Percentiles rank a stretch among this genome's conserved stretches.
Conservation (phyloP, 2,888 invertebrate species). For the Thymelicus acteon region DNA sequence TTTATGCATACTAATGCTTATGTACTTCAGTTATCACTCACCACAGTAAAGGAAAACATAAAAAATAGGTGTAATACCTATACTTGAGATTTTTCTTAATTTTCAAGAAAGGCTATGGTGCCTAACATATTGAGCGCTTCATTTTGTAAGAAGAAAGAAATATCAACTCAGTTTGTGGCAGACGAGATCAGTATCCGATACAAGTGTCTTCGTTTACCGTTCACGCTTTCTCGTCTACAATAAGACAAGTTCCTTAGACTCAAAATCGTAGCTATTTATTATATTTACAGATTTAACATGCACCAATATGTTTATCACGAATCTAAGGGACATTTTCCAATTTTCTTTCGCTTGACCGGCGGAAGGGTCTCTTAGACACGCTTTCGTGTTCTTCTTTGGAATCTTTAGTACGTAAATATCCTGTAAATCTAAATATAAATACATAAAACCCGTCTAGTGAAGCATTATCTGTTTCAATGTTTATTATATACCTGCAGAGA, state of each 20-base stretch:
- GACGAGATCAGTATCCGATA: too few relatives aligned
- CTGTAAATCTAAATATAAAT: not conserved
- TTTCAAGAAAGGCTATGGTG: too few relatives aligned
- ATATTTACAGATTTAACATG: conserved; percentile 55
- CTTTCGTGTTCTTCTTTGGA: conserved; percentile 15
- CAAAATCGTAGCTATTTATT: conserved; percentile 62
- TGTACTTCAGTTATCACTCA: too few relatives aligned
- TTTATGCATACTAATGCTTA: too few relatives aligned
- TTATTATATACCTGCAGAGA: not conserved
- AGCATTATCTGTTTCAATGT: not conserved
- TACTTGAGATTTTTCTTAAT: too few relatives aligned
- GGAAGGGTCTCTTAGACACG: conserved; percentile 25
- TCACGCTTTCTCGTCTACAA: conserved; percentile 34
- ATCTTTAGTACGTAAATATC: not conserved
- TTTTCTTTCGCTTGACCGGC: conserved; percentile 33
- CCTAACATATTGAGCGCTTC: too few relatives aligned
- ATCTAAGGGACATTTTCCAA: conserved; percentile 38
- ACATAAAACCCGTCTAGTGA: not conserved
- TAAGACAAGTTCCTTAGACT: conserved; percentile 48
- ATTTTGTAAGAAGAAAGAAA: too few relatives aligned
- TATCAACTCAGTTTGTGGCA: too few relatives aligned
- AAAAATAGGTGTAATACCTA: too few relatives aligned
- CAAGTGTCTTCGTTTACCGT: not conserved
- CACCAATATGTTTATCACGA: conserved; percentile 17
- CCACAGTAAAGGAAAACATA: too few relatives aligned